Evolutionary conservation across 2,797 vertebrate species (phyloP), one percentile per base, ranked within the genome.

Genomic region (Mallotus villosus): DNA sequence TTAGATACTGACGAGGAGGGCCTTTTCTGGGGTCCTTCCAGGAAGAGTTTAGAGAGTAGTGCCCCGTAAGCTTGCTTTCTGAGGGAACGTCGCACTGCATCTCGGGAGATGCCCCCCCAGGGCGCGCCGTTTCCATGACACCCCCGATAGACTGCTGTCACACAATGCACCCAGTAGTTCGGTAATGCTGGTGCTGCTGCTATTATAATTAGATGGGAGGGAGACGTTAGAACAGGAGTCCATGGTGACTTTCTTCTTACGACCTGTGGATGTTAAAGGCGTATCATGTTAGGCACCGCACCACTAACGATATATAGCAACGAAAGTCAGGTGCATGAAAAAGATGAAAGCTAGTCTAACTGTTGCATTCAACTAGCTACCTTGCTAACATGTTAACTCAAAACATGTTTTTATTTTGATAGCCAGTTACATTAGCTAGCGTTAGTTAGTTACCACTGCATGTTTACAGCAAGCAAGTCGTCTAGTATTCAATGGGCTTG

Each of bases 101-200:
- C 92, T 81, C 93, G 94, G 19, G 92, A 93, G 76, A 86, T 78
- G 22, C 89, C 84, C 53, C 53, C 87, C 93, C 2, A 94, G 87
- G 62, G 93, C 84, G 1, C 88, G 89, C 1, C 91, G 89, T 67
- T 93, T 95, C 92, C 95, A 94, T 0, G 95, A 95, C 74, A 95
- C 90, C 17, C 93, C 92, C 0, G 90, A 84, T 67, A 98, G 84
- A 77, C 95, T 95, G 55, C 88, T 89, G 84, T 97, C 95, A 81
- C 98, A 99, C 72, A 99, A 82, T 17, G 95, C 93, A 1, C 55
- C 87, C 69, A 99, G 90, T 74, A 98, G 87, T 79, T 94, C 95
- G 0, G 95, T 95, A 81, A 99, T 95, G 90, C 97, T 96, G 89
- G 78, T 78, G 78, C 73, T 86, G 84, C 53, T 78, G 66, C 66